Evolutionary conservation across 2,888 invertebrate species (phyloP).

Genomic region (Deladenus siricidicola): DNA sequence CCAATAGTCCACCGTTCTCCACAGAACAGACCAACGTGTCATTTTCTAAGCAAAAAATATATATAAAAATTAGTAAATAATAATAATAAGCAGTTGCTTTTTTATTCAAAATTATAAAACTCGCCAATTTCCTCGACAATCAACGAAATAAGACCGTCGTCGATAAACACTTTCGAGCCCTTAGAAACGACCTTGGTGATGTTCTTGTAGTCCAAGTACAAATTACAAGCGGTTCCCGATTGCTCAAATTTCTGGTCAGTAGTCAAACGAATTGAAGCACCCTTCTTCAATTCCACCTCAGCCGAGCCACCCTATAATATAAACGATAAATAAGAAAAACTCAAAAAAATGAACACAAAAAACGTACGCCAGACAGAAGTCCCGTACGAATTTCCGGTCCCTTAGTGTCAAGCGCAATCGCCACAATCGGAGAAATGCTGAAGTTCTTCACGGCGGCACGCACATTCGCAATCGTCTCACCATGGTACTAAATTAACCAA

Average conservation of each 20-base stretch:
- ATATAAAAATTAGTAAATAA: too few species aligned
- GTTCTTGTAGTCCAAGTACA: constrained; percentile 88
- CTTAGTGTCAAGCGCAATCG: constrained; percentile 93
- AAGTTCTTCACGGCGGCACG: constrained; percentile 73
- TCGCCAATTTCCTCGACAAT: constrained; percentile 69
- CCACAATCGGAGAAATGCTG: constrained; percentile 64
- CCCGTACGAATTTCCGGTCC: constrained; percentile 97
- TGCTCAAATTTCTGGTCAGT: constrained; percentile 72
- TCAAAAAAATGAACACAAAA: too few species aligned
- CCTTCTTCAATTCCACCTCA: constrained; percentile 79
- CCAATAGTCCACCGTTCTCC: constrained; percentile 88
- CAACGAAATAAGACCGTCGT: constrained; percentile 89
- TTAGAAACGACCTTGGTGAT: constrained; percentile 75
- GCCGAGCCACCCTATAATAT: constrained; percentile 58
- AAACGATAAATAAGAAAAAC: too few species aligned
- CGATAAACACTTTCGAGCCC: constrained; percentile 80
- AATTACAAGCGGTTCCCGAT: constrained; percentile 66
- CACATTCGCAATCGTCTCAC: constrained; percentile 78
- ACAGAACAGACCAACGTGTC: constrained; percentile 67
- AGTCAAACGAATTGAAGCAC: constrained; percentile 71
- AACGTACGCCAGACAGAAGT: constrained; percentile 76
- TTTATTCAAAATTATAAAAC: constrained; percentile 29
- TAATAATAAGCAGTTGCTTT: too few species aligned
- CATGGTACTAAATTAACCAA: constrained; percentile 70
- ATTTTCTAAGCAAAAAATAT: too few species aligned